Percentiles rank a stretch among this genome's conserved stretches.
Conservation (phyloP, 2,888 invertebrate genomes). For the Coleophora deauratella region DNA sequence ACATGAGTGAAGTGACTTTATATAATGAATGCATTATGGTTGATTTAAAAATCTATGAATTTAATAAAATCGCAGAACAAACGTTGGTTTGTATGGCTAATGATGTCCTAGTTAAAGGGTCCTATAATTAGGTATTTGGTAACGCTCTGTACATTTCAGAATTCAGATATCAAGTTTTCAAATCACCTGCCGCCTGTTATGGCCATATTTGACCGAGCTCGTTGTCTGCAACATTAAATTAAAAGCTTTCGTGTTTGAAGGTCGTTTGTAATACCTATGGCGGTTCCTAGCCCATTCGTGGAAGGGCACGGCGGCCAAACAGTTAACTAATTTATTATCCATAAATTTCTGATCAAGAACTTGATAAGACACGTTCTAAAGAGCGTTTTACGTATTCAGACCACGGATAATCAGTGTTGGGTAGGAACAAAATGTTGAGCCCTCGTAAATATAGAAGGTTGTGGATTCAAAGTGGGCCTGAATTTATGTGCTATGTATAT, state of each 20-base stretch:
- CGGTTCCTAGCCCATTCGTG: conserved; percentile 37
- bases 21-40: too few species aligned
- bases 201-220: conserved; percentile 6
- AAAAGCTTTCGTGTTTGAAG: conserved; percentile 57
- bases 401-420: conserved; percentile 27
- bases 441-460: conserved; percentile 18
- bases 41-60: too few species aligned
- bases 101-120: too few species aligned
- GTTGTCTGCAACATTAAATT: conserved; percentile 49
- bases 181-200: too few species aligned
- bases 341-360: conserved; percentile 48
- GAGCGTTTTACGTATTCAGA: conserved; percentile 33
- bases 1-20: too few species aligned
- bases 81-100: too few species aligned
- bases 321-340: conserved; percentile 52
- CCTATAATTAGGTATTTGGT: too few species aligned
- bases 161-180: too few species aligned
- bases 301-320: conserved; percentile 41
- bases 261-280: conserved; percentile 47
- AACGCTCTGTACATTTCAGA: too few species aligned
- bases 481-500: too few species aligned
- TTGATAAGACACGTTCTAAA: conserved; percentile 49
- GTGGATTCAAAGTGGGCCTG: not conserved
- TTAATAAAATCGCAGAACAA: too few species aligned
- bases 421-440: conserved; percentile 7